Percentiles rank a stretch among this genome's conserved stretches.
Evolutionary conservation across 2,797 vertebrate species (phyloP).

Genomic region (Circus cinereus): DNA sequence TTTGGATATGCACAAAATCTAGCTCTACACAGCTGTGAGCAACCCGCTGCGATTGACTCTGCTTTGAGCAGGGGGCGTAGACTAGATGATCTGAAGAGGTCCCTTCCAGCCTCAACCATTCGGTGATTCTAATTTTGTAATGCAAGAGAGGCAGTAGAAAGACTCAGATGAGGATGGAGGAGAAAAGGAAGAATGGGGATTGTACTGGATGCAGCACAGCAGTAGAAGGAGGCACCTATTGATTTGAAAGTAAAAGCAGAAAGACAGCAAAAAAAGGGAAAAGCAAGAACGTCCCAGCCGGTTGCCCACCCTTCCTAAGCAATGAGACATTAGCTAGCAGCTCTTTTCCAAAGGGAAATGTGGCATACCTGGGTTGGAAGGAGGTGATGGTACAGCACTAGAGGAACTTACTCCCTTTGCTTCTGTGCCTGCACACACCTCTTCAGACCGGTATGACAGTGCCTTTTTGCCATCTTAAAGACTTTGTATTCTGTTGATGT

Average conservation of each 20-base stretch:
- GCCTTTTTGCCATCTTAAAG: neutral
- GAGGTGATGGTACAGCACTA: neutral
- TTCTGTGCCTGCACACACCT: neutral
- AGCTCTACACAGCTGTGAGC: neutral
- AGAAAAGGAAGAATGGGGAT: neutral
- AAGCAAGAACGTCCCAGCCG: neutral
- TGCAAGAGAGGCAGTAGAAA: neutral
- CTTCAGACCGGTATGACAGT: neutral
- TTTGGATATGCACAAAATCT: neutral
- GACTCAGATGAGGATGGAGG: neutral
- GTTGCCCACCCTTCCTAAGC: neutral
- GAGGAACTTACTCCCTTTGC: neutral
- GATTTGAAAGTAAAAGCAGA: neutral
- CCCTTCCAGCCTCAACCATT: neutral
- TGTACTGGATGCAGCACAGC: neutral
- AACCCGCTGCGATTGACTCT: neutral
- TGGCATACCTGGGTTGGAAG: neutral
- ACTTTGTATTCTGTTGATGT: neutral
- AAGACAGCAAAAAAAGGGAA: neutral
- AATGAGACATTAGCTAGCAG: neutral
- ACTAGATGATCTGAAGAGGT: neutral
- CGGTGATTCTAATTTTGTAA: neutral
- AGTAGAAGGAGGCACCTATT: neutral
- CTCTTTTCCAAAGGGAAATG: neutral
- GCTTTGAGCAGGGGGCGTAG: neutral